Evolutionary conservation across 2,888 invertebrate genomes (phyloP).

Genomic region (Chloroclysta siterata): DNA sequence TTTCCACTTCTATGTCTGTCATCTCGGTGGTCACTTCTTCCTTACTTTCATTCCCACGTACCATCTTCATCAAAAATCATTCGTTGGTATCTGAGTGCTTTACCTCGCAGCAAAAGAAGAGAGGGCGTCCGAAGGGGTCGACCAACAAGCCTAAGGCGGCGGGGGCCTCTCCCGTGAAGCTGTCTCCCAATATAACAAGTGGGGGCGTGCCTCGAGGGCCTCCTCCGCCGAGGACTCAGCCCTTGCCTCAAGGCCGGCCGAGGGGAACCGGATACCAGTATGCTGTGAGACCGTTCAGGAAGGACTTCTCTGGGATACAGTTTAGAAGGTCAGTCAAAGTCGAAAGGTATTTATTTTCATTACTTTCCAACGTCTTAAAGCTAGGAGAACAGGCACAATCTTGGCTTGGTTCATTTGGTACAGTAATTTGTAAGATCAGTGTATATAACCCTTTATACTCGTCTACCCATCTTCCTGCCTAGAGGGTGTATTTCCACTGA

Average conservation of each 20-base stretch:
- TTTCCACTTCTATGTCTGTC: too few species aligned
- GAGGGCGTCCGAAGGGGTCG: slow-evolving; percentile 81
- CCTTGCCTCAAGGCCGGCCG: slow-evolving; percentile 57
- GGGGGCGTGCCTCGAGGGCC: slow-evolving; percentile 46
- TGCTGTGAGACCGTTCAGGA: slow-evolving; percentile 75
- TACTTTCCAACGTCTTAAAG: too few species aligned
- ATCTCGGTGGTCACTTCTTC: too few species aligned
- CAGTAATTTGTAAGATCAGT: too few species aligned
- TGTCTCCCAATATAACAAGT: slow-evolving; percentile 40
- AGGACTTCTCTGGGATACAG: slow-evolving; percentile 82
- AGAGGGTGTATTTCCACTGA: too few species aligned
- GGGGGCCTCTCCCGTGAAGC: slow-evolving; percentile 44
- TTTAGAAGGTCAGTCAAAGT: slow-evolving; percentile 67
- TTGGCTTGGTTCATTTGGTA: too few species aligned
- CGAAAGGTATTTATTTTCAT: background rate
- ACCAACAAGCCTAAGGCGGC: slow-evolving; percentile 77
- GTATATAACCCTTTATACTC: too few species aligned
- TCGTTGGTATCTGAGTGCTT: slow-evolving; percentile 36
- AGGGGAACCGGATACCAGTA: slow-evolving; percentile 75
- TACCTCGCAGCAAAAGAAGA: slow-evolving; percentile 71
- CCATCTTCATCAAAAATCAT: slow-evolving; percentile 17
- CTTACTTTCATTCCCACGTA: background rate
- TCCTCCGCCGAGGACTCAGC: slow-evolving; percentile 45
- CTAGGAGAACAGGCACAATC: too few species aligned
- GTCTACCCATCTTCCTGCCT: too few species aligned